phyloP scores from a whole-genome alignment of 2,888 invertebrate species.

The Zhengitettix transpicula region DNA sequence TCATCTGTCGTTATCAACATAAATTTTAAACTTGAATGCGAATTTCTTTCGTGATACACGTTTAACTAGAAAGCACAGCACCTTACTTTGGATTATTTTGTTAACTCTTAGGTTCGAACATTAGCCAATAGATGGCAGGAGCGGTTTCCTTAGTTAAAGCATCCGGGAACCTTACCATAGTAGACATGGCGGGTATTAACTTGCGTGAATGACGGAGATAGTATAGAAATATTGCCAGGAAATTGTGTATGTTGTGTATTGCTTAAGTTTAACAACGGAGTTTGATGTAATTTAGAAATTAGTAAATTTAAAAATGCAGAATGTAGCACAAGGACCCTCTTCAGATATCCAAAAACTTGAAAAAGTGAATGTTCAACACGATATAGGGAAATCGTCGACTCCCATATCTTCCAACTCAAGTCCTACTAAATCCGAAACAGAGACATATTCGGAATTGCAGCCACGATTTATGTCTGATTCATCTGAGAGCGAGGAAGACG shows the following conservation, averaged over 20 bases:
- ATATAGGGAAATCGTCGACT: conserved; percentile 46
- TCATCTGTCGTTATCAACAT: too few relatives aligned
- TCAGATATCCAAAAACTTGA: conserved; percentile 69
- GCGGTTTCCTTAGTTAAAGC: conserved; percentile 24
- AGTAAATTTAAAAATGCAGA: conserved; percentile 75
- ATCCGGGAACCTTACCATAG: conserved; percentile 51
- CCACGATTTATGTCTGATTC: conserved; percentile 84
- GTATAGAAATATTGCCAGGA: conserved; percentile 20
- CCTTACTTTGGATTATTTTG: background rate
- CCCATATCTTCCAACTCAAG: conserved; percentile 72
- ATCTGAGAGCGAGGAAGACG: conserved; percentile 91
- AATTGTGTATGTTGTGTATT: conserved; percentile 23
- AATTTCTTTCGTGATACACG: background rate
- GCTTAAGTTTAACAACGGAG: conserved; percentile 20
- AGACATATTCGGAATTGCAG: conserved; percentile 69
- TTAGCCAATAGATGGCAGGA: conserved; percentile 5
- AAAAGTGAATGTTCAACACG: conserved; percentile 47
- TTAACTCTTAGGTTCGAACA: background rate
- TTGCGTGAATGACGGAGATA: conserved; percentile 28
- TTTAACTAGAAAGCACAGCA: background rate
- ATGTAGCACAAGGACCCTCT: conserved; percentile 61
- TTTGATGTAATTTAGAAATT: conserved; percentile 33
- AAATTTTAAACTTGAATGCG: too few relatives aligned
- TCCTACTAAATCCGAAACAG: conserved; percentile 71
- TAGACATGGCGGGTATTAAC: conserved; percentile 65